Evolutionary conservation across 2,888 invertebrate genomes (phyloP), one percentile per base, ranked within the genome.

Genomic region (Agriopis leucophaearia): DNA sequence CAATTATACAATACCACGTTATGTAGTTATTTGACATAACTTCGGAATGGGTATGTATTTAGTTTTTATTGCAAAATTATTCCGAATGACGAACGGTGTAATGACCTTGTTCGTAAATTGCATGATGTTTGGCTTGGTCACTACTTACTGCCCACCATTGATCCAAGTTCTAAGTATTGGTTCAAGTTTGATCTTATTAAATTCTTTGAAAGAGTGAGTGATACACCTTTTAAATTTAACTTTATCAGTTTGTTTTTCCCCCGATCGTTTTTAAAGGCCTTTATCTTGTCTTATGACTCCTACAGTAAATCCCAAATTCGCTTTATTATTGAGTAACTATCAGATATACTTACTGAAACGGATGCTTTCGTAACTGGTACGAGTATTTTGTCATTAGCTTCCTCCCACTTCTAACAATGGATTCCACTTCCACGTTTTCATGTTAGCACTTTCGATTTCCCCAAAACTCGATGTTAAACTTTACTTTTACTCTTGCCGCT

Each of bases 21-120:
- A 70, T 66, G 62, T 64, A 62, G 66, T 62, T 62, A 66, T 72
- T 74, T 74, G 66, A 74, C 68, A 70, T 74, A 70, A 74, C 66
- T 60, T 67, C 44, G 61, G 64, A 59, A 54, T 48, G 62, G 42
- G 36, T 52, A 51, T 63, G 36, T 52, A 51, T 63, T 66, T 66
- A 55, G 57, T 51, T 62, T 66, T 60, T 64, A 42, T 64, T 70
- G 63, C 57, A 52, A 64, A 63, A 70, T 57, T 18, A 60, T 61
- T 52, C 35, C 42, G 54, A 52, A 60, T 68, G 59, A 60, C 68
- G 51, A 59, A 48, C 38, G 42, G 60, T 51, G 60, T 69, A 63
- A 61, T 67, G 61, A 65, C 67, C 67, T 67, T 70, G 62, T 65
- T 65, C 15, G 40, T 61, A 59, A 68, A 64, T 64, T 69, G 60